Evolutionary conservation across 2,888 invertebrate genomes (phyloP), one percentile per base, ranked within the genome.

Genomic region (Polydrusus tereticollis): DNA sequence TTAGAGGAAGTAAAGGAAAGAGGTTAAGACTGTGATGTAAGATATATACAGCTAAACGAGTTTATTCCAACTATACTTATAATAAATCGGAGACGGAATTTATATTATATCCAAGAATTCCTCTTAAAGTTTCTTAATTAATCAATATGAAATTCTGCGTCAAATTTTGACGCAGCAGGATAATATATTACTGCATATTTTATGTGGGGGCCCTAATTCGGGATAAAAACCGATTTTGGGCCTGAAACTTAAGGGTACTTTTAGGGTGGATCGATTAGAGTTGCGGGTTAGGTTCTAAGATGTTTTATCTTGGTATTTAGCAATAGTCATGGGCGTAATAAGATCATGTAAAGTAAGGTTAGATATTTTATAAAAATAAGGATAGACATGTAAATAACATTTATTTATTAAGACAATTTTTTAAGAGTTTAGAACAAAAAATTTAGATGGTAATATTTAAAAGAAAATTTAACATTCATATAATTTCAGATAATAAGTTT

Each of bases 71-170:
- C 58, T 47, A 47, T n/a, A 20, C 21, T 23, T 23, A 21, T 23
- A 47, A 23, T 47, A 23, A 47, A 21, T 47, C 21, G n/a, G n/a
- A n/a, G n/a, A n/a, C 47, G 47, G 14, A 8, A 18, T 18, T n/a
- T 20, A 47, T 59, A 50, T n/a, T 68, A 67, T 68, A 60, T 60
- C 64, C 57, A 64, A 57, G 64, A 58, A 57, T 43, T 55, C 55
- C 16, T 7, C 23, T 18, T 55, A 50, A n/a, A 60, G 59, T 47
- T 63, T 64, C 69, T 70, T 70, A 63, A 64, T 64, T 36, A 64
- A 70, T 70, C 64, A 50, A 64, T 70, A 63, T 70, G 47, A 58
- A 45, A 64, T 47, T 47, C 36, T 69, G 55, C 63, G 52, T 57
- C 62, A 55, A 64, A 64, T 36, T 64, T 55, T 70, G 64, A 70